Conservation (phyloP, 1,140 invertebrate species). For the Drosophila nebulosa region DNA sequence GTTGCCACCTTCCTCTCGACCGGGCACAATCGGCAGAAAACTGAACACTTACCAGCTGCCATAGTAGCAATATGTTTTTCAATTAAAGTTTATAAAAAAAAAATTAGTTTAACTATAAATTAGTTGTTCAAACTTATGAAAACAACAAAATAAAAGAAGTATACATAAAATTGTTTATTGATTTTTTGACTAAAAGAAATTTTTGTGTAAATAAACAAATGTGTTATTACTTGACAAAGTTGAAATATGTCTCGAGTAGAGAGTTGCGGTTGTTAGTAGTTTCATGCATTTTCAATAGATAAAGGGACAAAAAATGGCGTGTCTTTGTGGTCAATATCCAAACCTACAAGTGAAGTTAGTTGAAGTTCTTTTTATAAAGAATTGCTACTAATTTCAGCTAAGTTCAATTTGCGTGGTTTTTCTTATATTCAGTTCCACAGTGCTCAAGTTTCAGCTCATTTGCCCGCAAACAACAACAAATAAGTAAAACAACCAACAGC, state of each 20-base stretch:
- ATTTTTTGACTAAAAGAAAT: not conserved
- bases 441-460: constrained; percentile 49
- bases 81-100: not conserved
- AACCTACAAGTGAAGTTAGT: too few relatives aligned
- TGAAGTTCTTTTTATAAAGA: not conserved
- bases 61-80: not conserved
- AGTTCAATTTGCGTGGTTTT: not conserved
- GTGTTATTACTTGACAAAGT: not conserved
- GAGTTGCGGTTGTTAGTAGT: not conserved
- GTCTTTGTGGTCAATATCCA: too few relatives aligned
- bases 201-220: too few relatives aligned
- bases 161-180: too few relatives aligned
- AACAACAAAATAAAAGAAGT: too few relatives aligned
- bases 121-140: not conserved
- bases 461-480: constrained; percentile 24
- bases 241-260: not conserved
- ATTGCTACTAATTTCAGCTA: too few relatives aligned
- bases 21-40: constrained; percentile 20
- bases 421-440: constrained; percentile 28
- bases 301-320: too few relatives aligned
- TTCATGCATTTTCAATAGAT: too few relatives aligned
- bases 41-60: not conserved
- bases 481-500: constrained; percentile 56
- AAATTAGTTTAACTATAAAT: not conserved
- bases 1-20: not conserved